Conservation (phyloP, 1,140 invertebrate species). For the Cydia pomonella region DNA sequence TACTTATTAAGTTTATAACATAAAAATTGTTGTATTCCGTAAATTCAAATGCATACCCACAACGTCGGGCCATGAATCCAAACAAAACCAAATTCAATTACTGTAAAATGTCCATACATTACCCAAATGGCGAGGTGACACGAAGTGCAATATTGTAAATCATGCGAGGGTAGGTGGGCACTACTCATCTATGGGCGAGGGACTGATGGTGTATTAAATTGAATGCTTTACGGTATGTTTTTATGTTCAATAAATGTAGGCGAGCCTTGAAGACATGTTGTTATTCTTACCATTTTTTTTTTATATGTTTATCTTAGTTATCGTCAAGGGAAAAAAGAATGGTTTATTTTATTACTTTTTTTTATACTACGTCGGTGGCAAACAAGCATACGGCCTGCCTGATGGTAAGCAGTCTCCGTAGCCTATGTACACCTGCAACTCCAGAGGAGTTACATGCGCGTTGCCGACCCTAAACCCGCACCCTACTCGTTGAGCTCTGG, state of each 20-base stretch:
- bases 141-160: slow-evolving; percentile 29
- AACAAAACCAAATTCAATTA: slow-evolving; percentile 30
- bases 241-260: neutral
- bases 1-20: too few relatives aligned
- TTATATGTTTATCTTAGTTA: too few relatives aligned
- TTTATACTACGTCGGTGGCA: too few relatives aligned
- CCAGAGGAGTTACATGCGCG: too few relatives aligned
- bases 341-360: too few relatives aligned
- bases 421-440: too few relatives aligned
- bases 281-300: too few relatives aligned
- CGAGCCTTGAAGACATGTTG: neutral
- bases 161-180: slow-evolving; percentile 16
- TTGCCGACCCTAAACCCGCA: too few relatives aligned
- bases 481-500: too few relatives aligned
- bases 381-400: too few relatives aligned
- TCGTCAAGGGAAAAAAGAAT: too few relatives aligned
- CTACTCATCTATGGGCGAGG: neutral
- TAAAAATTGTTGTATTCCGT: neutral
- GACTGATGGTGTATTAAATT: neutral
- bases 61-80: neutral
- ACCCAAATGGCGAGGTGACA: slow-evolving; percentile 19
- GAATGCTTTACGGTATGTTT: neutral
- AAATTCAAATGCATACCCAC: neutral
- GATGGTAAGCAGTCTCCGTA: too few relatives aligned
- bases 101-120: slow-evolving; percentile 31